A percentile compares a stretch with the other conserved stretches of the same genome.
These are phyloP conservation scores for Drosophila fulvimacula DNA, from an alignment of 2,888 invertebrate species.

Conservation along the genomic window DNA sequence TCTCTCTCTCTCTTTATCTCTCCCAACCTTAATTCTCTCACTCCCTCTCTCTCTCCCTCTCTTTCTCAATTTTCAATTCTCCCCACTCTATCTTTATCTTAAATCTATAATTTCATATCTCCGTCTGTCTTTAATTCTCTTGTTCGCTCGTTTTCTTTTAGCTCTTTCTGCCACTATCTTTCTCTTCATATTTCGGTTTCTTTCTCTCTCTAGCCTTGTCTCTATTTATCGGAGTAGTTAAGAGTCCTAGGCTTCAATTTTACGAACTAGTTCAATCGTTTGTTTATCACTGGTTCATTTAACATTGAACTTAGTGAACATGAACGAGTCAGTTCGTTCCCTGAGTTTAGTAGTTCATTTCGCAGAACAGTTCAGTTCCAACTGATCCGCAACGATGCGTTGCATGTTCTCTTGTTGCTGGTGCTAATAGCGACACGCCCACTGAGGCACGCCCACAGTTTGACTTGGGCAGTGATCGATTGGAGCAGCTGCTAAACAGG, in stretches of 20 bases:
- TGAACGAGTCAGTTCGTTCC: not conserved
- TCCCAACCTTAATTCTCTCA: no score
- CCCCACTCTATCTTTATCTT: not conserved
- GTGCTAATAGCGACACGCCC: conserved; percentile 41
- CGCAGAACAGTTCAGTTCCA: not conserved
- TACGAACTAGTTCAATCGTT: not conserved
- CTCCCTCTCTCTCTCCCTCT: not conserved
- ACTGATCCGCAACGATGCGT: not conserved
- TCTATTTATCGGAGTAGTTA: not conserved
- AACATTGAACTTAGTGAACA: not conserved
- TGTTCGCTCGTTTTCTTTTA: not conserved
- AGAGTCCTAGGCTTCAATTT: not conserved
- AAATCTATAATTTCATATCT: no score
- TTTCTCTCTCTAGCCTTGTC: not conserved
- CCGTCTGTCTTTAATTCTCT: not conserved
- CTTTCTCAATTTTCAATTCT: no score
- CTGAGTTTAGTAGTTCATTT: not conserved
- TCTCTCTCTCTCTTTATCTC: not conserved
- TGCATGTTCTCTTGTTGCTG: conserved; percentile 6
- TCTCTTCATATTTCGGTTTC: not conserved
- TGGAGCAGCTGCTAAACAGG: conserved; percentile 43
- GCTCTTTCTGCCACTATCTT: no score
- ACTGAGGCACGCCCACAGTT: conserved; percentile 27
- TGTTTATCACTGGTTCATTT: not conserved
- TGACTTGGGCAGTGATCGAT: conserved; percentile 48